Evolutionary conservation across 2,113 vertebrate species (phyloP).

Genomic region (Planiliza haematocheilus): DNA sequence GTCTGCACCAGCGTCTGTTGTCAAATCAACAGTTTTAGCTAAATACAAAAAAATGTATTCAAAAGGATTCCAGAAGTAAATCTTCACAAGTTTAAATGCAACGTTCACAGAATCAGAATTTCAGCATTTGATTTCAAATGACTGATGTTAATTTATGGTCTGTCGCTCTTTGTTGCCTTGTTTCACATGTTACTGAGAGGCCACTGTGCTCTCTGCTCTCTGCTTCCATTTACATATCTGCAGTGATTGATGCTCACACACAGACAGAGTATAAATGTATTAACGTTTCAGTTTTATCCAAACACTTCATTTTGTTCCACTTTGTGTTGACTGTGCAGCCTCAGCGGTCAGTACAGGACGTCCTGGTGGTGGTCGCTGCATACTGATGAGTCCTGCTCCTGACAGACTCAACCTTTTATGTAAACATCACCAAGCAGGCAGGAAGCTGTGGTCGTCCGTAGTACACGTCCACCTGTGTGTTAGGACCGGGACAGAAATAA

Average conservation of each 20-base stretch:
- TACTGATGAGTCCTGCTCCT: not conserved
- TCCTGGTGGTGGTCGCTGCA: not conserved
- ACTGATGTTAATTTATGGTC: too few species aligned
- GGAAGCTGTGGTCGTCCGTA: too few species aligned
- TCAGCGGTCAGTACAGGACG: not conserved
- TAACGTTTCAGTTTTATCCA: not conserved
- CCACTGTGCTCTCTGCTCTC: not conserved
- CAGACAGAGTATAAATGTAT: not conserved
- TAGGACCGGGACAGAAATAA: too few species aligned
- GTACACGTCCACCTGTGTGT: too few species aligned
- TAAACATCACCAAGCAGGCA: not conserved
- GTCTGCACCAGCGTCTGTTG: too few species aligned
- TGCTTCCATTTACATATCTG: slow-evolving; percentile 7
- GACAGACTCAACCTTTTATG: not conserved
- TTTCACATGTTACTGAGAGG: slow-evolving; percentile 14
- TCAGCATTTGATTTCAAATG: too few species aligned
- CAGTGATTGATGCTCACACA: slow-evolving; percentile 10
- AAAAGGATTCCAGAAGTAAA: too few species aligned
- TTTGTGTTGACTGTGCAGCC: not conserved
- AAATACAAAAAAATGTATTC: too few species aligned
- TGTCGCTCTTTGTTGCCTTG: too few species aligned
- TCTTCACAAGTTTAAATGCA: too few species aligned
- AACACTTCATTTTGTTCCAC: not conserved
- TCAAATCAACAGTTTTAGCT: too few species aligned
- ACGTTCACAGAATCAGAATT: too few species aligned